These are phyloP conservation scores for Linyphia triangularis DNA, from an alignment of 2,888 invertebrate genomes.

Conservation along the genomic window DNA sequence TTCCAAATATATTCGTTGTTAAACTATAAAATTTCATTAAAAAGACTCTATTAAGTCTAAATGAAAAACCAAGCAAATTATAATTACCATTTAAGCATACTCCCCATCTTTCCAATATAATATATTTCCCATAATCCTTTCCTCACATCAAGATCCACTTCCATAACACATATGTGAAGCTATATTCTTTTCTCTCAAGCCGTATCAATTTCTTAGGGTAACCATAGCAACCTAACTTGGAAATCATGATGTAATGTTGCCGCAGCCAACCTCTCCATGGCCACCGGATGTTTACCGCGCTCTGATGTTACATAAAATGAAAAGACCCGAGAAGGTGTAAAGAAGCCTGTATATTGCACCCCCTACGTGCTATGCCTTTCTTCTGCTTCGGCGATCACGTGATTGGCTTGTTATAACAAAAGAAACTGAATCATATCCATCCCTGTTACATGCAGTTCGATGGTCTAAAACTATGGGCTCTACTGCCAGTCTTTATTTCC, in stretches of 20 bases:
- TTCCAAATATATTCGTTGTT: too few relatives aligned
- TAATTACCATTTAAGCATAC: too few relatives aligned
- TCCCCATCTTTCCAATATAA: background rate
- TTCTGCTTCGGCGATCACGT: too few relatives aligned
- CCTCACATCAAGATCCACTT: background rate
- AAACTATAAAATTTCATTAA: too few relatives aligned
- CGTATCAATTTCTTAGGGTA: background rate
- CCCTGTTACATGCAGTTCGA: too few relatives aligned
- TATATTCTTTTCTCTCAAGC: background rate
- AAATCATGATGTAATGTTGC: background rate
- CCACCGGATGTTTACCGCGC: background rate
- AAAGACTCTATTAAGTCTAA: too few relatives aligned
- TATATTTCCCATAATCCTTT: background rate
- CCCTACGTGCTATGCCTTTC: too few relatives aligned
- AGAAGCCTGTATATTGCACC: background rate
- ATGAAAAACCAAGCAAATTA: too few relatives aligned
- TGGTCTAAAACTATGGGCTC: too few relatives aligned
- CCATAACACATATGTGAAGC: background rate
- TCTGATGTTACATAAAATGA: background rate
- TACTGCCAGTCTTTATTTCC: too few relatives aligned
- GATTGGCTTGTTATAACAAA: too few relatives aligned
- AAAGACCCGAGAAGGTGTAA: background rate
- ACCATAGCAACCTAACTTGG: background rate
- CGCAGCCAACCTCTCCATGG: background rate
- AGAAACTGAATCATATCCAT: too few relatives aligned